Conservation (phyloP, 2,888 invertebrate genomes). For the Ectemnius cavifrons region DNA sequence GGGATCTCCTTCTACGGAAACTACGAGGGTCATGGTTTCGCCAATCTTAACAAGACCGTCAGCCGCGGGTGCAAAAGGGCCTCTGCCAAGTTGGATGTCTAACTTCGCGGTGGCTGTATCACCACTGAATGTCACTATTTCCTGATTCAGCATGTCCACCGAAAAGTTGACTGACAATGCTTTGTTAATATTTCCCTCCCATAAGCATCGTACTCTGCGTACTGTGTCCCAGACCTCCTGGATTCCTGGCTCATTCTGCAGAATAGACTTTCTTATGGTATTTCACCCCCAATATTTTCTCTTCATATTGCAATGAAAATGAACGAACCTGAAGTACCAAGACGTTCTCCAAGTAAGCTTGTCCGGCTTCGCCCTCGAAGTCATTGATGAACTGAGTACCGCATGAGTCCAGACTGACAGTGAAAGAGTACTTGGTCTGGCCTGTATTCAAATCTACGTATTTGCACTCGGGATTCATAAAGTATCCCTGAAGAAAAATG, state of each 20-base stretch:
- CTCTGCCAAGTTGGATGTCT: slow-evolving; percentile 87
- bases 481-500: slow-evolving; percentile 80
- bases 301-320: neutral
- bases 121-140: slow-evolving; percentile 91
- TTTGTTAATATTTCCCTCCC: slow-evolving; percentile 90
- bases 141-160: slow-evolving; percentile 89
- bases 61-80: slow-evolving; percentile 87
- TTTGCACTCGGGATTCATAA: slow-evolving; percentile 84
- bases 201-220: slow-evolving; percentile 87
- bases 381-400: slow-evolving; percentile 90
- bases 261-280: neutral
- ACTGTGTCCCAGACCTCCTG: slow-evolving; percentile 90
- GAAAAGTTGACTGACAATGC: slow-evolving; percentile 86
- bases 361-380: slow-evolving; percentile 85
- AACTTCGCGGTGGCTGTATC: slow-evolving; percentile 89
- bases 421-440: slow-evolving; percentile 85
- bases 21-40: slow-evolving; percentile 89
- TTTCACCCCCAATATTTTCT: neutral
- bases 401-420: slow-evolving; percentile 86
- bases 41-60: slow-evolving; percentile 90
- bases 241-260: slow-evolving; percentile 87
- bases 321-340: slow-evolving; percentile 80
- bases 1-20: slow-evolving; percentile 88
- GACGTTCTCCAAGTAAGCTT: slow-evolving; percentile 89
- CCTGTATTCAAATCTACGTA: slow-evolving; percentile 87